Conservation (phyloP, 1,140 invertebrate species). For the Bacillus rossius region DNA sequence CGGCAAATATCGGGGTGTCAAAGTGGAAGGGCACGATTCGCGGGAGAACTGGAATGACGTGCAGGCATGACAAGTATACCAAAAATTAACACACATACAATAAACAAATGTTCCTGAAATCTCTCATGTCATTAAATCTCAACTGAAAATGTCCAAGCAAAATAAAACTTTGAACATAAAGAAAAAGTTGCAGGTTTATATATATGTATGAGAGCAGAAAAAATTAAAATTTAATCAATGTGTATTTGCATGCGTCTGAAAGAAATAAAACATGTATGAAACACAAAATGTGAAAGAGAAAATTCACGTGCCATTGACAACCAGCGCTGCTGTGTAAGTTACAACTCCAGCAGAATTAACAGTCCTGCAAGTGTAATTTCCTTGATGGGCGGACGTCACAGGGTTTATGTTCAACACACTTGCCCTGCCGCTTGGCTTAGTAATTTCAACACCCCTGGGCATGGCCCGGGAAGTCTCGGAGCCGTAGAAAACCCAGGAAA, state of each 20-base stretch:
- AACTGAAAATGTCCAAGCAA: too few relatives aligned
- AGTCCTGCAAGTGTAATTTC: conserved; percentile 65
- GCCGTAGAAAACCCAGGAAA: conserved; percentile 38
- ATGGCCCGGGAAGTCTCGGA: not conserved
- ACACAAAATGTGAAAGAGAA: too few relatives aligned
- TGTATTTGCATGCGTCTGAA: conserved; percentile 33
- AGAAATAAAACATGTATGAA: conserved; percentile 34
- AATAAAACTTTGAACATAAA: too few relatives aligned
- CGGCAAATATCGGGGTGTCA: conserved; percentile 55
- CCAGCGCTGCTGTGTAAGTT: conserved; percentile 52
- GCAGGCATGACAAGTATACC: too few relatives aligned
- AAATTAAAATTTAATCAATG: too few relatives aligned
- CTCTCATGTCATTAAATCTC: too few relatives aligned
- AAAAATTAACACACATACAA: too few relatives aligned
- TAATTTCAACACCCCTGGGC: conserved; percentile 11
- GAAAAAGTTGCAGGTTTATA: too few relatives aligned
- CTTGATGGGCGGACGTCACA: conserved; percentile 57
- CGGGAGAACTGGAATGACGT: conserved; percentile 47
- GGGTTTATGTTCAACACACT: conserved; percentile 56
- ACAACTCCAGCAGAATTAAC: conserved; percentile 53
- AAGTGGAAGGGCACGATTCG: conserved; percentile 49
- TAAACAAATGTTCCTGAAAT: too few relatives aligned
- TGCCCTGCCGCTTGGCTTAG: conserved; percentile 42
- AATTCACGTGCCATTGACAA: conserved; percentile 50
- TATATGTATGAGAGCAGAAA: too few relatives aligned